A percentile compares a stretch with the other conserved stretches of the same genome.
Conservation (phyloP, 1,140 invertebrate species). For the Brachionus calyciflorus region DNA sequence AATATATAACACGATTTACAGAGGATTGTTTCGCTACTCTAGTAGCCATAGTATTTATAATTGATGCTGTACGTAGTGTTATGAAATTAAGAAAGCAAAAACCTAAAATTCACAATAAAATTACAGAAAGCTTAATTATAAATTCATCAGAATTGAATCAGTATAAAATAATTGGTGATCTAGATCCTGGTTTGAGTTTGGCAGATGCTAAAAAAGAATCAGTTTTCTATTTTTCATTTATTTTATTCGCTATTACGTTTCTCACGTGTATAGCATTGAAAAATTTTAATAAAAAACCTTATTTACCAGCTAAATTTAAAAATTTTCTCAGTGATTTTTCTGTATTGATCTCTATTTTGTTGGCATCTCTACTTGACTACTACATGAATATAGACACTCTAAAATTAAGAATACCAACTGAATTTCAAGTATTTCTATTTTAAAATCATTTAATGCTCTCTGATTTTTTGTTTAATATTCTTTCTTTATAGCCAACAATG, state of each 20-base stretch:
- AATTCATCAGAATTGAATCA: too few species aligned
- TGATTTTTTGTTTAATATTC: background rate
- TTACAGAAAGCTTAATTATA: background rate
- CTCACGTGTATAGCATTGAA: slow-evolving; percentile 53
- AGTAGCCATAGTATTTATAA: slow-evolving; percentile 61
- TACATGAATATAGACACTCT: slow-evolving; percentile 58
- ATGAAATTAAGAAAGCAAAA: background rate
- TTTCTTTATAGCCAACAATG: slow-evolving; percentile 53
- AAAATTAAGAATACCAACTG: slow-evolving; percentile 58
- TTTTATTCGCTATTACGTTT: slow-evolving; percentile 58
- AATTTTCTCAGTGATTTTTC: slow-evolving; percentile 61
- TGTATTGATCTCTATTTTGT: slow-evolving; percentile 62
- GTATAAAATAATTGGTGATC: background rate
- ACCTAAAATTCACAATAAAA: background rate
- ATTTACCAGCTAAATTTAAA: slow-evolving; percentile 51
- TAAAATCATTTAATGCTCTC: background rate
- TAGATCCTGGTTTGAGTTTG: too few species aligned
- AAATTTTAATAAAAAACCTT: slow-evolving; percentile 49
- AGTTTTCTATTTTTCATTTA: slow-evolving; percentile 56
- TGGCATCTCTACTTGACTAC: slow-evolving; percentile 57
- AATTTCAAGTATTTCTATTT: slow-evolving; percentile 5
- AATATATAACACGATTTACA: slow-evolving; percentile 60
- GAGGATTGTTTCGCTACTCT: slow-evolving; percentile 62
- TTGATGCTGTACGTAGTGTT: slow-evolving; percentile 55
- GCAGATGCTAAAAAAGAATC: slow-evolving; percentile 45